Base-by-base conservation (phyloP, 1,140 invertebrate genomes). In the Bacillus rossius region DNA sequence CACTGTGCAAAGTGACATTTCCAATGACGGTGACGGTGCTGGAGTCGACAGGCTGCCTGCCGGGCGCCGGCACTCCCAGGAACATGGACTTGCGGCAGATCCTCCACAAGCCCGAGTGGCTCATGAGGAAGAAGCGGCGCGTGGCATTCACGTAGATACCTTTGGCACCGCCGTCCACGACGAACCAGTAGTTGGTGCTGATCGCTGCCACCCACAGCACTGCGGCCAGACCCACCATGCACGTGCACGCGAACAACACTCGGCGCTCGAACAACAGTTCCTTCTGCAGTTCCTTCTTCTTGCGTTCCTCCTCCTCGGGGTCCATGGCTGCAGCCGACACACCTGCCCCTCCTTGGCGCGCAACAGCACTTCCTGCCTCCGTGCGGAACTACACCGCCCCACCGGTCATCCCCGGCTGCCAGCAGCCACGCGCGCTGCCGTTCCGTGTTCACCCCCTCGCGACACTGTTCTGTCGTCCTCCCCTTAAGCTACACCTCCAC, bases 131-230 rank as follows among this genome's bases (percentile, higher is more conserved):
- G 62, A 79, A 84, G n/a, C 77, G 70, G 7, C 75, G 63, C 37
- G 76, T 81, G 54, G 74, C 72, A 0, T 78, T 78, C 23, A 83
- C 70, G 47, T 76, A 79, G 60, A 84, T 78, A 64, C 82, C 84
- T 20, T 74, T 68, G 19, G 77, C 77, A 5, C 80, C 78, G 57
- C 79, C 64, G 29, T 60, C 64, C 49, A 89, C 79, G 16, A 80
- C 78, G 52, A 85, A 84, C 89, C 88, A 92, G 66, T 85, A 83
- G 65, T 86, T 81, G 1, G 88, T 90, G 41, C 82, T 81, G 48
- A 91, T 84, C 16, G 89, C 85, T 1, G 84, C 72, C 7, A 86
- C 81, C 89, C 89, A 91, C 1, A 89, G 65, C 42, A 88, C 77
- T 0, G 82, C 74, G 1, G 81, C 83, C 0, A 90, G 45, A 1